Conservation (phyloP, 64 coral and sea anemone genomes). For the Stylophora pistillata region DNA sequence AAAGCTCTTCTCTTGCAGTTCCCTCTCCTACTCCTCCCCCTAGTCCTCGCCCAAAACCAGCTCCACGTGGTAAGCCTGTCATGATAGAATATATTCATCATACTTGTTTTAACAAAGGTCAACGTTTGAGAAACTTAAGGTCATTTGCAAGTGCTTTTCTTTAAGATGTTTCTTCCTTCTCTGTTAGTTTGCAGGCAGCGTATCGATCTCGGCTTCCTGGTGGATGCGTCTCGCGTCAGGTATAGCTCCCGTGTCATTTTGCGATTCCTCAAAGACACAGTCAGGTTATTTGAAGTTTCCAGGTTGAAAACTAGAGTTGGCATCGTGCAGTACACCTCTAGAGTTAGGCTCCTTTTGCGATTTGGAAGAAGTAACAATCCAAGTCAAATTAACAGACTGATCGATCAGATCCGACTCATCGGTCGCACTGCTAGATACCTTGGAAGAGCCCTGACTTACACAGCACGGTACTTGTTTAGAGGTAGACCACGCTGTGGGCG, state of each 20-base stretch:
- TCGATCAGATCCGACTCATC: conserved; percentile 12
- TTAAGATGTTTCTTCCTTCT: neutral
- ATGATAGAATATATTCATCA: too few species aligned
- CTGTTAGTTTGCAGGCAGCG: conserved; percentile 46
- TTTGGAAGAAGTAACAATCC: conserved; percentile 28
- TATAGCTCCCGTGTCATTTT: neutral
- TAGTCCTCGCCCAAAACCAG: neutral
- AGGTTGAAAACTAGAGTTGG: conserved; percentile 17
- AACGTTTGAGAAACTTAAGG: too few species aligned
- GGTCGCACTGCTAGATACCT: conserved; percentile 12
- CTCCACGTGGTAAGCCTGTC: conserved; percentile 16
- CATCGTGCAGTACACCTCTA: conserved; percentile 41
- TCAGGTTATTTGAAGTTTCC: conserved; percentile 44
- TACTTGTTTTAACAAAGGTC: too few species aligned
- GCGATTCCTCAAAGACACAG: conserved; percentile 26
- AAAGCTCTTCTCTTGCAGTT: conserved; percentile 2
- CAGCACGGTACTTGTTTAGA: conserved; percentile 30
- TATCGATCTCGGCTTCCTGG: conserved; percentile 60
- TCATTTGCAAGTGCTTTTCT: neutral
- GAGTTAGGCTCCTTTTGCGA: neutral
- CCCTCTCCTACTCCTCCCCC: conserved; percentile 10
- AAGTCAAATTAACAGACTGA: neutral
- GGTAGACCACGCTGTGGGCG: conserved; percentile 42
- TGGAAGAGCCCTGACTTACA: conserved; percentile 50
- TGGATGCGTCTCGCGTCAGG: conserved; percentile 44